Evolutionary conservation across 23 tunicate species (phyloP), one percentile per base, ranked within the genome.

Genomic region (Corella eumyota): DNA sequence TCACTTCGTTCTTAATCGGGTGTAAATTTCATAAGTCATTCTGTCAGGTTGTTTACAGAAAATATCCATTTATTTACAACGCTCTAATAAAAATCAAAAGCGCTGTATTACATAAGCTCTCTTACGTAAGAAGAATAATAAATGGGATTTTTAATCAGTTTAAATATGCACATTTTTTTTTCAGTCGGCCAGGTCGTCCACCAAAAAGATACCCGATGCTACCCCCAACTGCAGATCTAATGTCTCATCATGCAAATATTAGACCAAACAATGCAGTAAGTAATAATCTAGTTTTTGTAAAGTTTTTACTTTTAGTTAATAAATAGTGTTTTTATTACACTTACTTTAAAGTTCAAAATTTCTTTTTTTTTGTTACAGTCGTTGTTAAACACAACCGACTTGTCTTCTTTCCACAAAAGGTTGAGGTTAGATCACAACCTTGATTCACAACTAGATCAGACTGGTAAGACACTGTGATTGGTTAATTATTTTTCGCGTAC

Each of bases 181-280:
- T 55, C 65, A 88, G 96, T 45, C 96, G 96, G 7, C 96, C 96
- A 51, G 96, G 96, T 4, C 81, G 96, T 25, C 96, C 96, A 55
- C 96, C 96, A 23, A 88, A 88, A 61, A 76, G 96, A 2, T 88
- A 88, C 68, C 96, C 96, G 6, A 68, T 79, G 51, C 60, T 88
- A 23, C 88, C 96, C 24, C 96, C 96, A 2, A 61, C 85, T 31
- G 38, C 88, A 7, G 96, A 88, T 31, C 70, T 88, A 36, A 79
- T 73, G 81, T 60, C 76, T 6, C 96, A 79, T 35, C 96, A 88
- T 51, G 73, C 77, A 6, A 71, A 51, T 53, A 49, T 76, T 51
- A 57, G 93, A 61, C 23, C 64, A 22, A 62, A 51, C 54, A 82
- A 67, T 65, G 76, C 68, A 40, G 68, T 62, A n/a, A n/a, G n/a